Conservation (phyloP, 2,113 vertebrate genomes). For the Myanophis thanlyinensis region DNA sequence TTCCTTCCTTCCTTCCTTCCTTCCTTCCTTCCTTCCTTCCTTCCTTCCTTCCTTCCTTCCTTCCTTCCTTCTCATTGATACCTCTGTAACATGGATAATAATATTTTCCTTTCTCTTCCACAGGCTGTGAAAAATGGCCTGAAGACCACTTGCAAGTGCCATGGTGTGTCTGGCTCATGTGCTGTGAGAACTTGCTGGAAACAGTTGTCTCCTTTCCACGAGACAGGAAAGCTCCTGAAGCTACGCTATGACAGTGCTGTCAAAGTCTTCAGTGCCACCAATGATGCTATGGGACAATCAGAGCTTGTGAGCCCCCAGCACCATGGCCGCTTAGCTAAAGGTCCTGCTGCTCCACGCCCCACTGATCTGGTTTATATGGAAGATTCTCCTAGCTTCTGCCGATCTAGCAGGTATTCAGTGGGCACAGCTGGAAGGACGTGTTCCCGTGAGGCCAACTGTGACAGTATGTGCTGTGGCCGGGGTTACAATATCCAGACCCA, state of each 20-base stretch:
- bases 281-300: constrained; percentile 86
- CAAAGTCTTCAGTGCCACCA: constrained; percentile 90
- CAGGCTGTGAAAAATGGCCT: constrained; percentile 95
- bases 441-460: constrained; percentile 88
- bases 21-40: too few species aligned
- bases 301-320: constrained; percentile 78
- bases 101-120: not conserved
- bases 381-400: constrained; percentile 96
- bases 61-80: not conserved
- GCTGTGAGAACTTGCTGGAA: constrained; percentile 97
- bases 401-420: constrained; percentile 87
- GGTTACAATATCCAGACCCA: constrained; percentile 95
- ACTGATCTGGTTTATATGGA: constrained; percentile 92
- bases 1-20: too few species aligned
- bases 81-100: not conserved
- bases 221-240: constrained; percentile 89
- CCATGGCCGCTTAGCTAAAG: constrained; percentile 53
- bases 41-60: too few species aligned
- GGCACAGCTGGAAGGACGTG: constrained; percentile 88
- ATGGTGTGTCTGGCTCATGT: constrained; percentile 94
- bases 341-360: constrained; percentile 68
- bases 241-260: constrained; percentile 85
- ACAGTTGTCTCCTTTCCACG: constrained; percentile 93
- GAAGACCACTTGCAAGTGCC: constrained; percentile 98
- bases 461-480: constrained; percentile 93